These are phyloP conservation scores for Mesoclemmys tuberculata DNA, from an alignment of 2,113 vertebrate species.

Conservation along the genomic window DNA sequence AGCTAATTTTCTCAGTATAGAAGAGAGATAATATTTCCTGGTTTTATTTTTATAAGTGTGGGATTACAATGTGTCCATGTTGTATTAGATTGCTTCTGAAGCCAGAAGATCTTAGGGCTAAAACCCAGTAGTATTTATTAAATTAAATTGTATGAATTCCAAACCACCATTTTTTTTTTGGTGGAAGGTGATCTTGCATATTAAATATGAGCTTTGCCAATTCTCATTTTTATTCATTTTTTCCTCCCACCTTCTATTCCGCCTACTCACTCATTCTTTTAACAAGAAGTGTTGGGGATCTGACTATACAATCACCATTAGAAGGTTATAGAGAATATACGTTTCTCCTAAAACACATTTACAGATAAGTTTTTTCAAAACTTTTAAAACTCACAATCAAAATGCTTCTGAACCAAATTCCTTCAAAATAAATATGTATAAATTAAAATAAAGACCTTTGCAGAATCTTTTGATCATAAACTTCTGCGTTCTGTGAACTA, in stretches of 20 bases:
- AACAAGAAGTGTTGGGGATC: neutral
- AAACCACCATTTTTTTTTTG: neutral
- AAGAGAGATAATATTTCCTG: neutral
- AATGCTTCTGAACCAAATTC: conserved; percentile 3
- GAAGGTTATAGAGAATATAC: neutral
- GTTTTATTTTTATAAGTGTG: neutral
- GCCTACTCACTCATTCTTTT: neutral
- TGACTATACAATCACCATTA: neutral
- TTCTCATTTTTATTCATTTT: neutral
- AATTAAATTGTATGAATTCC: neutral
- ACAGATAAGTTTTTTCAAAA: neutral
- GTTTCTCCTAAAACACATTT: neutral
- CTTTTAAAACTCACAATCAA: neutral
- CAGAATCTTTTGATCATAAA: accelerated
- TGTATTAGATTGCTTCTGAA: neutral
- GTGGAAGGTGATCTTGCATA: neutral
- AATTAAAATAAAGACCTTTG: neutral
- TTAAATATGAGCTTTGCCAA: neutral
- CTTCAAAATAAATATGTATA: neutral
- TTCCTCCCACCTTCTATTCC: neutral
- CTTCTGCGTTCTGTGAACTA: neutral
- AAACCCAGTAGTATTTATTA: neutral
- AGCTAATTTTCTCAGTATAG: neutral
- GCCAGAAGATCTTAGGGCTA: neutral
- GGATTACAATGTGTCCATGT: neutral